Evolutionary conservation across 2,797 vertebrate species (phyloP).

Genomic region (Rhynchotus rufescens): DNA sequence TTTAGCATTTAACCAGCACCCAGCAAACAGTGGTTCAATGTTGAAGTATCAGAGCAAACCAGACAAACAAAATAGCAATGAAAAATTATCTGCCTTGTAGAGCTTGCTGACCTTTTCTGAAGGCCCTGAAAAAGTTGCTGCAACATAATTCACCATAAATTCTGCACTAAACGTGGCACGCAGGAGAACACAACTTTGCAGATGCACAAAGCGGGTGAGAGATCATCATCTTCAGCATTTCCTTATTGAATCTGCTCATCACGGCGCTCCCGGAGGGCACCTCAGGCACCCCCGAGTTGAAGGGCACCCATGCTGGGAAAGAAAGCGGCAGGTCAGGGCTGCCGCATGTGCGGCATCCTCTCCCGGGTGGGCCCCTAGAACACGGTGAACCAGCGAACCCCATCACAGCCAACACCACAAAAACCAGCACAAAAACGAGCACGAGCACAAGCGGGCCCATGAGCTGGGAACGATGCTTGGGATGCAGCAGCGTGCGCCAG

Average conservation of each 20-base stretch:
- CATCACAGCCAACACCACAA: too few species aligned
- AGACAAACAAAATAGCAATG: background rate
- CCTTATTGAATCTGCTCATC: slow-evolving; percentile 11
- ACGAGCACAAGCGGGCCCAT: too few species aligned
- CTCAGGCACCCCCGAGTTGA: background rate
- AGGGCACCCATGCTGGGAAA: background rate
- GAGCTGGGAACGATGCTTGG: too few species aligned
- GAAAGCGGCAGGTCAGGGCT: slow-evolving; percentile 24
- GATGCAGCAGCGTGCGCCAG: too few species aligned
- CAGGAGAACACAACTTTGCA: background rate
- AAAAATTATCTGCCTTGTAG: background rate
- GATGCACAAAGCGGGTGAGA: slow-evolving; percentile 22
- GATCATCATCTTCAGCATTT: slow-evolving; percentile 22
- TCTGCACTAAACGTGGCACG: background rate
- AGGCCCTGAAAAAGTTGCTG: slow-evolving; percentile 35
- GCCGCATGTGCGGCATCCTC: background rate
- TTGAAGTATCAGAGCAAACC: background rate
- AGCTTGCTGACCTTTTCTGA: slow-evolving; percentile 40
- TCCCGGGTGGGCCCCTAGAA: too few species aligned
- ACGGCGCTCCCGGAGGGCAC: background rate
- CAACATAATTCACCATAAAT: slow-evolving; percentile 20
- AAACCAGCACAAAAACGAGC: too few species aligned
- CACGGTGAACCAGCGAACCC: too few species aligned
- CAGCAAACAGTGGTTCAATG: background rate
- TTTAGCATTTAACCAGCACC: background rate